Conservation (phyloP, 2,888 invertebrate species). For the Coelopa pilipes region DNA sequence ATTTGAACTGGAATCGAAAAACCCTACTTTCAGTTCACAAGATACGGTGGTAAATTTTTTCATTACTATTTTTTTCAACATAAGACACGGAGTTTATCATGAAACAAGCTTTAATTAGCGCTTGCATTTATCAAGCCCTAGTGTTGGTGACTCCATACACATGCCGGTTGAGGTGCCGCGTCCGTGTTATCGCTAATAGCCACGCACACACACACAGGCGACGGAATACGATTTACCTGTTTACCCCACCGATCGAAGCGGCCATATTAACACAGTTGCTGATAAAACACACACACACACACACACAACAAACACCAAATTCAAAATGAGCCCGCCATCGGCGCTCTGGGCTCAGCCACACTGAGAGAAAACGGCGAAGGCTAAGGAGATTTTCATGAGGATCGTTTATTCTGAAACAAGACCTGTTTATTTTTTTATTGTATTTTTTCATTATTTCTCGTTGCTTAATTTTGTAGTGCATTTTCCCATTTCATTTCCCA, state of each 20-base stretch:
- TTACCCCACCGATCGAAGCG: conserved; percentile 2
- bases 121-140: conserved; percentile 47
- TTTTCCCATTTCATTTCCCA: too few relatives aligned
- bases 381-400: too few relatives aligned
- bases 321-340: conserved; percentile 9
- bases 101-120: conserved; percentile 51
- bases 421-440: too few relatives aligned
- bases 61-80: conserved; percentile 7
- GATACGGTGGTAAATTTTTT: neutral
- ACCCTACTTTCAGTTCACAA: too few relatives aligned
- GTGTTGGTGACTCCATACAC: conserved; percentile 5
- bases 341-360: too few relatives aligned
- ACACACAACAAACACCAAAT: conserved; percentile 5
- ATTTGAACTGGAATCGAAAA: too few relatives aligned
- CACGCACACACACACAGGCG: conserved; percentile 52
- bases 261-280: conserved; percentile 24
- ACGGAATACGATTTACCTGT: conserved; percentile 37
- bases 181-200: conserved; percentile 57
- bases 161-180: neutral
- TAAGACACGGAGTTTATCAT: conserved; percentile 1
- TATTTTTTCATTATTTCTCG: too few relatives aligned
- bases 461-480: too few relatives aligned
- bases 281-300: too few relatives aligned
- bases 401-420: too few relatives aligned
- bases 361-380: too few relatives aligned